phyloP scores from a whole-genome alignment of 2,888 invertebrate species.

The Cancer borealis region DNA sequence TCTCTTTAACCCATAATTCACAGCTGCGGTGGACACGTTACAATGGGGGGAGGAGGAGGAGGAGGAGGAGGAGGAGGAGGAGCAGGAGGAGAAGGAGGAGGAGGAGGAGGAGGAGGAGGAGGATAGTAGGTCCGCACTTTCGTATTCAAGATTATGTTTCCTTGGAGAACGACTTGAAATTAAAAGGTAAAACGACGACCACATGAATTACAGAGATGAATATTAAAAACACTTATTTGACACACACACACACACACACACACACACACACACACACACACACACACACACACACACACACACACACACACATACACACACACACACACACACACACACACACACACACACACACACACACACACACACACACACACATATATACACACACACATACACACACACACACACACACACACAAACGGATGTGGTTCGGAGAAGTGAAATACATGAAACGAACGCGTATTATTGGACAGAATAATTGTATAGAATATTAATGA shows the following conservation, averaged over 20 bases:
- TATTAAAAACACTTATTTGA: neutral
- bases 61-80: neutral
- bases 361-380: too few species aligned
- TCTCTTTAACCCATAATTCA: neutral
- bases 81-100: neutral
- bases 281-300: neutral
- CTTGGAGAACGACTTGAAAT: neutral
- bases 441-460: too few species aligned
- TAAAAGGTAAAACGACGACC: neutral
- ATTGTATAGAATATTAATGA: too few species aligned
- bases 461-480: too few species aligned
- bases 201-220: neutral
- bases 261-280: neutral
- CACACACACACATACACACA: neutral
- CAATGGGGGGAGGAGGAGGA: neutral
- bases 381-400: neutral
- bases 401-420: neutral
- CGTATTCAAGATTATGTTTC: neutral
- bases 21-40: neutral
- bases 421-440: too few species aligned
- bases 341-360: too few species aligned
- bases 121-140: neutral
- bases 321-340: constrained; percentile 32
- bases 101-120: constrained; percentile 32
- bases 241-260: neutral